These are phyloP conservation scores for Danio jaintianensis DNA, from an alignment of 2,797 vertebrate genomes.

Conservation along the genomic window DNA sequence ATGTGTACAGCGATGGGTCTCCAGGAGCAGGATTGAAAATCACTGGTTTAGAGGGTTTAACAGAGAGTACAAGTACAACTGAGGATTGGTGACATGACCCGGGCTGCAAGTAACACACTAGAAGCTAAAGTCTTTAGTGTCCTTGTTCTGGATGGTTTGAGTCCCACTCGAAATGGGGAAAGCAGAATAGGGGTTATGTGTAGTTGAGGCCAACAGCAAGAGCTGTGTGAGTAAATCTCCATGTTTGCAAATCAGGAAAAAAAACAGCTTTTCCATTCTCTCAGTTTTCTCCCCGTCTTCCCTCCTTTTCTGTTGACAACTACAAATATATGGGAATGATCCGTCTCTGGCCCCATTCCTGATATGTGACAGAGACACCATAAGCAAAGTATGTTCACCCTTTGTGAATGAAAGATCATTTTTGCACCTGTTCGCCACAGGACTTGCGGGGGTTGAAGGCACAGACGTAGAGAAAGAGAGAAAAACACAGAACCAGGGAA, in stretches of 20 bases:
- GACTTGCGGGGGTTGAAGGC: slow-evolving; percentile 16
- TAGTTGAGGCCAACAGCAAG: too few species aligned
- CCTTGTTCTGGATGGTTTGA: too few species aligned
- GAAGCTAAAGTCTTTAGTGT: too few species aligned
- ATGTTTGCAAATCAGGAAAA: neutral
- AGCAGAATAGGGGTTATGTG: too few species aligned
- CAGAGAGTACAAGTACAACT: too few species aligned
- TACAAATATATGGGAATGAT: slow-evolving; percentile 43
- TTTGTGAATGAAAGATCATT: slow-evolving; percentile 30
- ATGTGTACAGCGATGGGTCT: too few species aligned
- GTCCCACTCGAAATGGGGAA: too few species aligned
- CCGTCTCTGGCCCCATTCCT: slow-evolving; percentile 56
- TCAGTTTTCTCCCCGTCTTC: slow-evolving; percentile 40
- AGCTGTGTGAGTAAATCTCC: too few species aligned
- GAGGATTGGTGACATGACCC: too few species aligned
- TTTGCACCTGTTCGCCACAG: slow-evolving; percentile 44
- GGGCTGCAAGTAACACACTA: too few species aligned
- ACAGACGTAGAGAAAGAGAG: slow-evolving; percentile 4
- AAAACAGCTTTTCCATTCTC: neutral
- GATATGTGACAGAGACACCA: slow-evolving; percentile 63
- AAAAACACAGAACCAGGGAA: neutral
- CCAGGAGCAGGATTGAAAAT: too few species aligned
- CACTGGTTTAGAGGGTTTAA: too few species aligned
- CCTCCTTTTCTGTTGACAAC: slow-evolving; percentile 64
- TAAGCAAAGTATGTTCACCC: slow-evolving; percentile 25